Base-by-base conservation (phyloP, 2,113 vertebrate genomes). In the Pelobates fuscus region DNA sequence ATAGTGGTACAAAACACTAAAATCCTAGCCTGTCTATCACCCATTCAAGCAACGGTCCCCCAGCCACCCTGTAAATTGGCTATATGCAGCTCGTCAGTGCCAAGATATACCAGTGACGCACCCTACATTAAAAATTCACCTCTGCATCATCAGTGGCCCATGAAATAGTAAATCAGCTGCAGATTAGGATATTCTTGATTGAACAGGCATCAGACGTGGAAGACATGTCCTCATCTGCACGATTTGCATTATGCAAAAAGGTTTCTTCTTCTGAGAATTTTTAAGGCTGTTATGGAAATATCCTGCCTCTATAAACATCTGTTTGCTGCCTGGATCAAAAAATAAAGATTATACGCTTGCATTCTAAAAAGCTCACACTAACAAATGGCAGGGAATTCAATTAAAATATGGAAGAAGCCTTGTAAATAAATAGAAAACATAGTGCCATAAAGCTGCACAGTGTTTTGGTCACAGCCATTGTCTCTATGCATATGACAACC, bases 231-330 rank as follows among this genome's bases (percentile, higher is more conserved):
- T 59, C 49, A 59, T 24, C 30, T 17, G 18, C 25, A 23, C 8
- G 5, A 67, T 61, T 67, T 67, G 64, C 72, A 76, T 67, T 60
- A 67, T 67, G 72, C 64, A 76, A 76, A 67, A 76, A 67, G 72
- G 54, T 27, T 74, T 41, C 30, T 27, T 55, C 52, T 66, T 58
- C 52, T 11, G 72, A 67, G 63, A 67, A 67, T 60, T 41, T 32
- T 49, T 60, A 41, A 74, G 20, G 52, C 72, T 21, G 32, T 67
- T 61, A 67, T 67, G 64, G 72, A 67, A 67, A 76, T 76, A 57
- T 37, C 72, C 26, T 2, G 43, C 37, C 58, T 32, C 44, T 49
- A 62, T 52, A 60, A 67, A 67, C 72, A 76, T 24, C 54, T 76
- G 71, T 29, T 67, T 43, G 18, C 37, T 29, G 17, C 63, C 30